Evolutionary conservation across 2,797 vertebrate genomes (phyloP), one percentile per base, ranked within the genome.

Genomic region (Silurus lanzhouensis): DNA sequence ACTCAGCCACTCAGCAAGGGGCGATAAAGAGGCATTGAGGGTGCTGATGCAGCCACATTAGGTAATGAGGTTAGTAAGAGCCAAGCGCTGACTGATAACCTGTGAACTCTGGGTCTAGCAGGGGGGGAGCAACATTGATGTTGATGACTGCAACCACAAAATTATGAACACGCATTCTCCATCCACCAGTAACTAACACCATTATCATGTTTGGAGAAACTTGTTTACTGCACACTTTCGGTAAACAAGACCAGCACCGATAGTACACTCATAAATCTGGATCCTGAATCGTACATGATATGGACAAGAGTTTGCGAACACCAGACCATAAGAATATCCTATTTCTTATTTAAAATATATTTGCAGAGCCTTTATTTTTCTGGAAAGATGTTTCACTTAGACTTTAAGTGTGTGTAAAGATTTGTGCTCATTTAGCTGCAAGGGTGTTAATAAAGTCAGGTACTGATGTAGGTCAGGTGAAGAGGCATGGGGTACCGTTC

Each of bases 11-110:
- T 17, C 48, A 72, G 58, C 74, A 84, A 80, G 75, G 66, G 48
- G 95, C 91, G 94, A 93, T 92, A 93, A 94, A 81, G 93, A 94
- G 78, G 67, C 78, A 82, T 67, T 67, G 66, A 44, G 68, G 94
- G 94, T 94, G 95, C 94, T 93, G 91, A 95, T 93, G 91, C 93
- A 94, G 93, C 92, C 93, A 92, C 93, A 89, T 83, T 83, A 84
- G 86, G 94, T 96, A 95, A 96, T 95, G 95, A 96, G 96, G 94
- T 96, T 96, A 94, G 87, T 71, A 84, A 44, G 88, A 92, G 94
- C 91, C 87, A 89, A 90, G 85, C 92, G 91, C 92, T 91, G 85
- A 74, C 93, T 88, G 94, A 95, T 96, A 95, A 95, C 95, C 95
- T 88, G 89, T 90, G 91, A 93, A 92, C 92, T 92, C 92, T 77